Percentiles rank a stretch among this genome's conserved stretches.
phyloP scores from a whole-genome alignment of 2,113 vertebrate genomes.

The Phrynosoma platyrhinos region DNA sequence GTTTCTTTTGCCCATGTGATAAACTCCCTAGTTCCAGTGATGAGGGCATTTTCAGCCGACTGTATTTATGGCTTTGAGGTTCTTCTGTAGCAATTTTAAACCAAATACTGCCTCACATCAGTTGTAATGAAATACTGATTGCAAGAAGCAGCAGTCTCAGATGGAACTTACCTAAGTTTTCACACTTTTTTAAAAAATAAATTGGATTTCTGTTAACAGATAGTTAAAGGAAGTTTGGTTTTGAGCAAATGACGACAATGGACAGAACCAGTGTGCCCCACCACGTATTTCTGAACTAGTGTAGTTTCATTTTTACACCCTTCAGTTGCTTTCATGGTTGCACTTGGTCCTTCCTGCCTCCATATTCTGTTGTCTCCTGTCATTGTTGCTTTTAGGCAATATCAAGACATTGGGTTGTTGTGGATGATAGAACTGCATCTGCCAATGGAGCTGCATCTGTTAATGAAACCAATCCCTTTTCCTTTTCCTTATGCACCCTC shows the following conservation, averaged over 20 bases:
- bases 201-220: neutral
- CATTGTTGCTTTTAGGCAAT: neutral
- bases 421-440: neutral
- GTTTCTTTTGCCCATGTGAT: too few relatives aligned
- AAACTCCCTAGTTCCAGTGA: neutral
- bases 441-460: too few relatives aligned
- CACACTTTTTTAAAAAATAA: neutral
- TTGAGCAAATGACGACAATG: too few relatives aligned
- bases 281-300: neutral
- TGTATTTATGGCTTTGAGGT: too few relatives aligned
- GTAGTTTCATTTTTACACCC: neutral
- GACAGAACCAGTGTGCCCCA: neutral
- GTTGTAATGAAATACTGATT: neutral
- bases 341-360: neutral
- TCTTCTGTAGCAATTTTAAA: neutral
- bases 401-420: neutral
- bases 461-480: too few relatives aligned
- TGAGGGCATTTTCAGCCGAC: neutral
- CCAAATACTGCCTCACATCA: neutral
- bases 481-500: too few relatives aligned
- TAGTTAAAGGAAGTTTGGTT: neutral
- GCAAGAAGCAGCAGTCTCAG: neutral
- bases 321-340: neutral
- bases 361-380: neutral
- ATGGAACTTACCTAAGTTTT: neutral